phyloP scores from a whole-genome alignment of 2,797 vertebrate genomes.

The Arctocebus calabarensis region DNA sequence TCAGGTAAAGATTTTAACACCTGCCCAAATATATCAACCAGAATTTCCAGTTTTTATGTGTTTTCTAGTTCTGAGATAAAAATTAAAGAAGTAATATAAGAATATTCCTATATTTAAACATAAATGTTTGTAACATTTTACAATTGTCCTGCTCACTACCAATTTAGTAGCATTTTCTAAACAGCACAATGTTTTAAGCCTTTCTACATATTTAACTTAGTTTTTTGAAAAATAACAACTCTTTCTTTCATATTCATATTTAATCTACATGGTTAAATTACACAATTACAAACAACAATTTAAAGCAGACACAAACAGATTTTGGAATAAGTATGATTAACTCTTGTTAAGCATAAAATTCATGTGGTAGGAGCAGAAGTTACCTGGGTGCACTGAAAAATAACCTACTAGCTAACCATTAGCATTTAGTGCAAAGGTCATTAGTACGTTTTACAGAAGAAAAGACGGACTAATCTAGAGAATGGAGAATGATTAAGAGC shows the following conservation, averaged over 20 bases:
- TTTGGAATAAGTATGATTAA: background rate
- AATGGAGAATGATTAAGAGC: background rate
- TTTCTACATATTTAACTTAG: slow-evolving; percentile 51
- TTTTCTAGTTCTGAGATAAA: slow-evolving; percentile 49
- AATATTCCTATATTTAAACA: slow-evolving; percentile 32
- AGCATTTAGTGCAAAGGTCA: background rate
- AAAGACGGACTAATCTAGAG: background rate
- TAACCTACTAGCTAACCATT: background rate
- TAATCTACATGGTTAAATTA: background rate
- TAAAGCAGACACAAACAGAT: background rate
- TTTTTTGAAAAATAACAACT: slow-evolving; percentile 16
- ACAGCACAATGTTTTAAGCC: background rate
- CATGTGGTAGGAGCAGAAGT: background rate
- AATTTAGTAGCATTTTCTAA: slow-evolving; percentile 60
- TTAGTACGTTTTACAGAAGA: background rate
- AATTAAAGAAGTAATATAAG: slow-evolving; percentile 46
- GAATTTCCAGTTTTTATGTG: slow-evolving; percentile 55
- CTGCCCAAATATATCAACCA: slow-evolving; percentile 18
- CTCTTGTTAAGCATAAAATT: background rate
- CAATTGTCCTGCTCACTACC: slow-evolving; percentile 16
- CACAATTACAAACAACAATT: background rate
- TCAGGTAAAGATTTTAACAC: background rate
- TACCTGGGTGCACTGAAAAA: background rate
- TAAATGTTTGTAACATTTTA: slow-evolving; percentile 42
- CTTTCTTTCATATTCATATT: background rate